Conservation (phyloP, 2,888 invertebrate genomes). For the Erebia ligea region DNA sequence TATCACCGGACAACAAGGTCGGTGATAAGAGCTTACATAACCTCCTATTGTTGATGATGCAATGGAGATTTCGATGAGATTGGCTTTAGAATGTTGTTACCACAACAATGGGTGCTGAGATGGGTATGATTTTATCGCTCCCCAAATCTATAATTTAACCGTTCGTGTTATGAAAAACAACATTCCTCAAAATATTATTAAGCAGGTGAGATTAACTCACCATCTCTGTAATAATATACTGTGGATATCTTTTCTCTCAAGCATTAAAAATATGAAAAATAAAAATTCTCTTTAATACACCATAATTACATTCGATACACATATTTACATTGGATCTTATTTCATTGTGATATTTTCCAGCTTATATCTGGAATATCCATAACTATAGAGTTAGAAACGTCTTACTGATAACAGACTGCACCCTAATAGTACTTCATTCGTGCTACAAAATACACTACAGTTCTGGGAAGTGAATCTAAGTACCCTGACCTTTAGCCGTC, state of each 20-base stretch:
- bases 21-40: constrained; percentile 40
- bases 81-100: constrained; percentile 31
- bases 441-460: neutral
- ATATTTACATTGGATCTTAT: no score
- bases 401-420: no score
- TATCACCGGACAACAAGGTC: constrained; percentile 38
- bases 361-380: no score
- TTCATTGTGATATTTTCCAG: no score
- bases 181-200: neutral
- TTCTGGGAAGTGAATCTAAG: neutral
- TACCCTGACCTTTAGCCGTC: neutral
- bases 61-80: constrained; percentile 35
- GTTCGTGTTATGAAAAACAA: neutral
- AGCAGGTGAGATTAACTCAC: neutral
- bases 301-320: no score
- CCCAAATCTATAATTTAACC: constrained; percentile 48
- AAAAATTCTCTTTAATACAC: no score
- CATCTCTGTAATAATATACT: neutral
- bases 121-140: constrained; percentile 47
- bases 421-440: no score
- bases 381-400: no score
- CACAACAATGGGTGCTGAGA: constrained; percentile 39
- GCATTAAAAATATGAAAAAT: neutral
- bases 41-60: constrained; percentile 35
- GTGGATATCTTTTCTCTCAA: neutral